These are phyloP conservation scores for Pseudotriccus pelzelni DNA, from an alignment of 2,797 vertebrate species.

Conservation along the genomic window DNA sequence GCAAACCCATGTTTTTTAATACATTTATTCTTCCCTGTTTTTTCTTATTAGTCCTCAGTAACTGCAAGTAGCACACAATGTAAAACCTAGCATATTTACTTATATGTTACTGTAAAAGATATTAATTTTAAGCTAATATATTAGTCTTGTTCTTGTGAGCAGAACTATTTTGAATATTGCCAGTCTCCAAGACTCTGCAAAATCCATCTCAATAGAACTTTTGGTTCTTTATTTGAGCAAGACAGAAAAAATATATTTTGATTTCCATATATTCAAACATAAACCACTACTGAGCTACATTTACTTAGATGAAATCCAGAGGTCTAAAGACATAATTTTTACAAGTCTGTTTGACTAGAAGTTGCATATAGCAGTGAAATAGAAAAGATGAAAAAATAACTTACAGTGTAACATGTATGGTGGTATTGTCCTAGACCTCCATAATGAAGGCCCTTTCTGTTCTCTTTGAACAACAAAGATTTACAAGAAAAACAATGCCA, in stretches of 20 bases:
- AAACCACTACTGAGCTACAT: background rate
- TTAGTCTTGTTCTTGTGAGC: background rate
- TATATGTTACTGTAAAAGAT: conserved; percentile 30
- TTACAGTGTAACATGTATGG: background rate
- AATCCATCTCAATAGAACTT: background rate
- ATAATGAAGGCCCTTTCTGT: background rate
- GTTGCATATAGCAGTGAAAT: background rate
- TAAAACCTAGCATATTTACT: background rate
- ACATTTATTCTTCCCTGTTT: conserved; percentile 31
- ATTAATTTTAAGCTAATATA: conserved; percentile 65
- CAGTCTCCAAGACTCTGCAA: background rate
- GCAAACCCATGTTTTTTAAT: conserved; percentile 55
- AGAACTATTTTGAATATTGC: background rate
- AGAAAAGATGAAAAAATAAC: background rate
- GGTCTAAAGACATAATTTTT: background rate
- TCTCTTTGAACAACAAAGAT: background rate
- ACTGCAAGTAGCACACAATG: conserved; percentile 55
- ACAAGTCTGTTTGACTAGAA: background rate
- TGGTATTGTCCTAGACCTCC: background rate
- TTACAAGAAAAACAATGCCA: background rate
- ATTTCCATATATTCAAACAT: background rate
- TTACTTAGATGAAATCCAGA: background rate
- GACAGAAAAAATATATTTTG: background rate
- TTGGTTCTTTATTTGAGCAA: background rate
- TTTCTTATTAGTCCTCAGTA: conserved; percentile 33